phyloP scores from a whole-genome alignment of 1,140 invertebrate genomes.

The Chrysopa pallens region DNA sequence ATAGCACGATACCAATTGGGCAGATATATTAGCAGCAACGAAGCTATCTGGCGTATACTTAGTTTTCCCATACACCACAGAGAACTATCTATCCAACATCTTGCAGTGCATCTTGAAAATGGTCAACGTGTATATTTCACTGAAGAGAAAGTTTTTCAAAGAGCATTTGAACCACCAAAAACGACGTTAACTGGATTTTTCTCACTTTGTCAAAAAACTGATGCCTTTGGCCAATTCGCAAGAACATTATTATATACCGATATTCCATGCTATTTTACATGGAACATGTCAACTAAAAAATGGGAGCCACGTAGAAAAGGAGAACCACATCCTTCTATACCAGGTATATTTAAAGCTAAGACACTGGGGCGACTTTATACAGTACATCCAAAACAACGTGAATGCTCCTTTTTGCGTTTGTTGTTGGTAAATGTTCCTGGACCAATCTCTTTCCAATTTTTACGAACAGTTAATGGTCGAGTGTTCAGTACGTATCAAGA shows the following conservation, averaged over 20 bases:
- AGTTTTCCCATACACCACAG: too few relatives aligned
- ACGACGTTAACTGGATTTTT: constrained; percentile 15
- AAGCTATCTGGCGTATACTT: too few relatives aligned
- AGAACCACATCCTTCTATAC: constrained; percentile 9
- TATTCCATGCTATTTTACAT: constrained; percentile 12
- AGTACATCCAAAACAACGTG: constrained; percentile 16
- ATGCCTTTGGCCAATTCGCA: constrained; percentile 6
- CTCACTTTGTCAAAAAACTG: constrained; percentile 6
- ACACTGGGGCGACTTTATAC: constrained; percentile 16
- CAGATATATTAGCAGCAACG: constrained; percentile 7
- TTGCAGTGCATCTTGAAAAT: constrained; percentile 6
- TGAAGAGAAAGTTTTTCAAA: too few relatives aligned
- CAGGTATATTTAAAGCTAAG: constrained; percentile 5
- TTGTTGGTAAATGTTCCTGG: constrained; percentile 13
- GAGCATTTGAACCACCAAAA: neutral
- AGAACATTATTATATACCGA: constrained; percentile 8
- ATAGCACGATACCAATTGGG: neutral
- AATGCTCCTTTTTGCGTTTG: constrained; percentile 6
- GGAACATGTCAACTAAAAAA: constrained; percentile 9
- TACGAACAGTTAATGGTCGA: constrained; percentile 17
- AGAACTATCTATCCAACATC: too few relatives aligned
- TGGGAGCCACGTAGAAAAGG: constrained; percentile 8
- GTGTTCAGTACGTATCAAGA: constrained; percentile 7
- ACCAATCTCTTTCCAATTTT: constrained; percentile 16
- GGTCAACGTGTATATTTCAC: constrained; percentile 2